These are phyloP conservation scores for Craniophora ligustri DNA, from an alignment of 2,888 invertebrate species.

Conservation along the genomic window DNA sequence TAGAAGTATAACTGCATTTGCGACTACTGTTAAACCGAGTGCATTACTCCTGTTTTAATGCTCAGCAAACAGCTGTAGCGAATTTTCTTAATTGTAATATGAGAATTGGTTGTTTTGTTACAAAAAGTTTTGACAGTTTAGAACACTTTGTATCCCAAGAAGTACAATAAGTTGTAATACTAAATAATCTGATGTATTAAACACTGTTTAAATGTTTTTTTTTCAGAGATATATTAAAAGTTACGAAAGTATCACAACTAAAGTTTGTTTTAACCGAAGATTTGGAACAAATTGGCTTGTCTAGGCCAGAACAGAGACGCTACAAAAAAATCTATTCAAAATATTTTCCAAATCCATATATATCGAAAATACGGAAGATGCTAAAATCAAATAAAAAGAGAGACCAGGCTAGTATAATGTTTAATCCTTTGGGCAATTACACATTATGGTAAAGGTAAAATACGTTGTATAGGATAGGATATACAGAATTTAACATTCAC, in stretches of 20 bases:
- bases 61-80: too few species aligned
- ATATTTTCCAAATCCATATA: constrained; percentile 97
- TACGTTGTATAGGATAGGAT: too few species aligned
- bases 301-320: constrained; percentile 97
- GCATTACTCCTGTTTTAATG: too few species aligned
- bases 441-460: too few species aligned
- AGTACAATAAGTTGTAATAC: too few species aligned
- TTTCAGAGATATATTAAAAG: constrained; percentile 95
- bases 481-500: too few species aligned
- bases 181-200: neutral
- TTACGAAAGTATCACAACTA: constrained; percentile 95
- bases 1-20: constrained; percentile 1
- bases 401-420: constrained; percentile 81
- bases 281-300: constrained; percentile 96
- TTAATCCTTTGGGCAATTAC: too few species aligned
- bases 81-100: neutral
- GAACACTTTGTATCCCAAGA: too few species aligned
- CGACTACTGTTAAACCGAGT: too few species aligned
- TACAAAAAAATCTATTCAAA: constrained; percentile 98
- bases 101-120: too few species aligned
- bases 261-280: constrained; percentile 98
- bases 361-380: constrained; percentile 96
- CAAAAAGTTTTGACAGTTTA: too few species aligned
- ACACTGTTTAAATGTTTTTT: constrained; percentile 39
- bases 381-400: constrained; percentile 89